Base-by-base conservation (phyloP, 1,140 invertebrate species). In the Pseudomyrmex dendroicus region DNA sequence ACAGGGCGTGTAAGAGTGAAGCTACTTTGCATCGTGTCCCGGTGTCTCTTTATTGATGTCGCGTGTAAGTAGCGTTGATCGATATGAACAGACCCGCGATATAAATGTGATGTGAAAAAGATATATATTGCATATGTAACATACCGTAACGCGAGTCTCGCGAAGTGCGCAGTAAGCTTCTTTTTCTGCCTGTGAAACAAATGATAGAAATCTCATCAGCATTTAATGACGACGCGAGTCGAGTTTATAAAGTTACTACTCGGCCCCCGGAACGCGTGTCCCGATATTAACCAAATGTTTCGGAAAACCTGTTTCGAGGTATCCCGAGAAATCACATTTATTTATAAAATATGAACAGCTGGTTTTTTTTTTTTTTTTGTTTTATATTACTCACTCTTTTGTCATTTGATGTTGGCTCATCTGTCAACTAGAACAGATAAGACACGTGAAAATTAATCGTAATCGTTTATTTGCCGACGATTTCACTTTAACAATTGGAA, bases 1-100 rank as follows among this genome's bases (percentile, higher is more conserved):
- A 52, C 59, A 12, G 20, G 44, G 10, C 57, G 44, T 80, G 56
- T 59, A 66, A 12, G 35, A 20, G 7, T 70, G 67, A 80, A 35
- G 66, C 54, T 68, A 72, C 59, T 80, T 80, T 54, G 68, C 20
- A 59, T 9, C 54, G 44, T 70, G 54, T 25, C n/a, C 15, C 44
- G 46, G 54, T 35, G 54, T 80, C 76, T 80, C 72, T 72, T 72
- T 80, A 80, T 80, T 59, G 76, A 80, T 80, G 76, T 80, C 20
- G 12, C 54, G 72, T 15, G 12, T 7, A 54, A 68, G 12, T 80
- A 70, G 67, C 66, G n/a, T 61, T 20, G 54, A 80, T 80, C 76
- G 22, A 80, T 80, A 72, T 25, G 22, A 10, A 80, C 12, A 35
- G 44, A 48, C 2, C 20, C 20, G 48, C 54, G 12, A n/a, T 59